These are phyloP conservation scores for Siphlonurus alternatus DNA, from an alignment of 2,888 invertebrate genomes.

Conservation along the genomic window DNA sequence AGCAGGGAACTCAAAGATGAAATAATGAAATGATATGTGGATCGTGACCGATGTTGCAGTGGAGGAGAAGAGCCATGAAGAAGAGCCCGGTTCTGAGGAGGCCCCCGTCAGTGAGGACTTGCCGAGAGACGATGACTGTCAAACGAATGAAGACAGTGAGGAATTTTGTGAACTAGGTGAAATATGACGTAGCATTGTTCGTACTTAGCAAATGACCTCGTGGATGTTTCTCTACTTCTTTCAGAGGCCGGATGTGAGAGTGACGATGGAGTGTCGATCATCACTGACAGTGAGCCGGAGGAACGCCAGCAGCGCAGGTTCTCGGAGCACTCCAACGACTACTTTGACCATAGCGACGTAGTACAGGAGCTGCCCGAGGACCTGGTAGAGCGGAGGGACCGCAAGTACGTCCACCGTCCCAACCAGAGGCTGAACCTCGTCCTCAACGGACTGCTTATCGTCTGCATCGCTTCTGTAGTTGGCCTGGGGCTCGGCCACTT, in stretches of 20 bases:
- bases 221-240: too few species aligned
- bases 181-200: too few species aligned
- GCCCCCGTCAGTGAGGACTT: too few species aligned
- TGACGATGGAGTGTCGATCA: not conserved
- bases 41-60: too few species aligned
- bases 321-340: not conserved
- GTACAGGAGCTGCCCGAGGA: not conserved
- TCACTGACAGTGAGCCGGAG: not conserved
- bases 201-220: too few species aligned
- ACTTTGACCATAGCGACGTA: not conserved
- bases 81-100: too few species aligned
- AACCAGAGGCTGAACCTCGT: conserved; percentile 5
- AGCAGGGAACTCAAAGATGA: too few species aligned
- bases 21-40: too few species aligned
- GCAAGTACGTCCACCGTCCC: conserved; percentile 7
- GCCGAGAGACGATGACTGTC: too few species aligned
- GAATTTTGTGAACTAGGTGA: too few species aligned
- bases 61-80: too few species aligned
- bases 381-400: not conserved
- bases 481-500: conserved; percentile 9
- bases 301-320: not conserved
- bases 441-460: conserved; percentile 2
- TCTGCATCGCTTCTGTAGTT: conserved; percentile 4
- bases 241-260: not conserved
- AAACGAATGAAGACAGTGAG: too few species aligned